A percentile compares a stretch with the other conserved stretches of the same genome.
Evolutionary conservation across 64 coral and sea anemone species (phyloP).

Genomic region (Acropora yongei): DNA sequence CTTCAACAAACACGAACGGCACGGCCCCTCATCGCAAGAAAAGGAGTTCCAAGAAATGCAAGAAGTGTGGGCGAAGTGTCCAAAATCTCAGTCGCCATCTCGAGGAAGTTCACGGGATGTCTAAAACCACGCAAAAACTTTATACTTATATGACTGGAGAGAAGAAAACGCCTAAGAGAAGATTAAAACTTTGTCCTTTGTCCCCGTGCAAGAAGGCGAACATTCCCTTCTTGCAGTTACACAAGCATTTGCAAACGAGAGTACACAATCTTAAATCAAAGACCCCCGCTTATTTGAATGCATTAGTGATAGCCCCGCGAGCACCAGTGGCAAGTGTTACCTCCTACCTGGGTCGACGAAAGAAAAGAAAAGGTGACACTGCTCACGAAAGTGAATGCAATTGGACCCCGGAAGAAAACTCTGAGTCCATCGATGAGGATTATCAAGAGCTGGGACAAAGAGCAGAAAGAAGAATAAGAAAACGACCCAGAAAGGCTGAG

Average conservation of each 20-base stretch:
- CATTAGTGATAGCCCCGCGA: slow-evolving; percentile 24
- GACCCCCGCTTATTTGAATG: slow-evolving; percentile 24
- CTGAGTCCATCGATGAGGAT: slow-evolving; percentile 36
- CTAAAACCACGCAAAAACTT: slow-evolving; percentile 33
- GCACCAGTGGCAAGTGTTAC: not conserved
- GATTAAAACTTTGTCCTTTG: slow-evolving; percentile 52
- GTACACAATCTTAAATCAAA: slow-evolving; percentile 56
- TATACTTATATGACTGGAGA: slow-evolving; percentile 23
- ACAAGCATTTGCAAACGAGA: slow-evolving; percentile 51
- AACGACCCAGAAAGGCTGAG: not conserved
- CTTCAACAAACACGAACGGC: too few species aligned
- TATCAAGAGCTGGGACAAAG: slow-evolving; percentile 22
- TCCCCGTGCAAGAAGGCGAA: slow-evolving; percentile 20
- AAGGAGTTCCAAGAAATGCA: slow-evolving; percentile 43
- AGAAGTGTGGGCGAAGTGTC: slow-evolving; percentile 32
- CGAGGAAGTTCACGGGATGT: slow-evolving; percentile 42
- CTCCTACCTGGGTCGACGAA: not conserved
- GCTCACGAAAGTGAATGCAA: not conserved
- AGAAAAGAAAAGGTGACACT: slow-evolving; percentile 6
- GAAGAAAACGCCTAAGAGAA: slow-evolving; percentile 41
- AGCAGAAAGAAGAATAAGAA: slow-evolving; percentile 5
- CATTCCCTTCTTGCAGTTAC: slow-evolving; percentile 33
- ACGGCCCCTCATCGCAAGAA: not conserved
- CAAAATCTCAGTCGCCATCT: slow-evolving; percentile 56
- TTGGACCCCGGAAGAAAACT: slow-evolving; percentile 6